Percentiles rank a stretch among this genome's conserved stretches.
phyloP scores from a whole-genome alignment of 2,113 vertebrate genomes.

The Coreoperca whiteheadi region DNA sequence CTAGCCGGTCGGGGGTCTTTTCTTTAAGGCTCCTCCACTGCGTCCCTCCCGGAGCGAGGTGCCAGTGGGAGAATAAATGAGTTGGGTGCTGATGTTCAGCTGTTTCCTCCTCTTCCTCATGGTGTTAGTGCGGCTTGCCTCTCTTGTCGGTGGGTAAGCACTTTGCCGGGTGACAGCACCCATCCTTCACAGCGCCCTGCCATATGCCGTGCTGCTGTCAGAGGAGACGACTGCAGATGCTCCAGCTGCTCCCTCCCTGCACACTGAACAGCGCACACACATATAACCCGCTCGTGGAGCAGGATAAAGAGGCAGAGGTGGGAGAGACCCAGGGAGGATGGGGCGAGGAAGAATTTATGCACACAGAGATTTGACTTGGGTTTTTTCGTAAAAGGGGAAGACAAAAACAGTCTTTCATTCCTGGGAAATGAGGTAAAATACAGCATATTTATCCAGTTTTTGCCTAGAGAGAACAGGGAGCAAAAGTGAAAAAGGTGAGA shows the following conservation, averaged over 20 bases:
- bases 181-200: conserved; percentile 86
- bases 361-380: conserved; percentile 4
- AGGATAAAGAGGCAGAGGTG: conserved; percentile 57
- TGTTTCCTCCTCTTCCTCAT: conserved; percentile 77
- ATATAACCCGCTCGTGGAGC: conserved; percentile 23
- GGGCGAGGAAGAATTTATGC: conserved; percentile 31
- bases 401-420: conserved; percentile 9
- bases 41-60: conserved; percentile 42
- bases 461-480: background rate
- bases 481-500: background rate
- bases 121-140: conserved; percentile 63
- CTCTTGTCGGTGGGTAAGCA: conserved; percentile 80
- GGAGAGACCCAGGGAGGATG: conserved; percentile 35
- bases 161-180: conserved; percentile 85
- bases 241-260: conserved; percentile 81
- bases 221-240: conserved; percentile 82
- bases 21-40: conserved; percentile 38
- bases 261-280: conserved; percentile 51
- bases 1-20: conserved; percentile 30
- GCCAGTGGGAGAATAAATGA: conserved; percentile 75
- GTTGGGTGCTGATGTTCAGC: conserved; percentile 78
- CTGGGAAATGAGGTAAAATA: background rate
- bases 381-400: conserved; percentile 15
- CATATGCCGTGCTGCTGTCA: conserved; percentile 86
- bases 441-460: background rate